phyloP scores from a whole-genome alignment of 2,113 vertebrate genomes.

The Ptyas mucosa region DNA sequence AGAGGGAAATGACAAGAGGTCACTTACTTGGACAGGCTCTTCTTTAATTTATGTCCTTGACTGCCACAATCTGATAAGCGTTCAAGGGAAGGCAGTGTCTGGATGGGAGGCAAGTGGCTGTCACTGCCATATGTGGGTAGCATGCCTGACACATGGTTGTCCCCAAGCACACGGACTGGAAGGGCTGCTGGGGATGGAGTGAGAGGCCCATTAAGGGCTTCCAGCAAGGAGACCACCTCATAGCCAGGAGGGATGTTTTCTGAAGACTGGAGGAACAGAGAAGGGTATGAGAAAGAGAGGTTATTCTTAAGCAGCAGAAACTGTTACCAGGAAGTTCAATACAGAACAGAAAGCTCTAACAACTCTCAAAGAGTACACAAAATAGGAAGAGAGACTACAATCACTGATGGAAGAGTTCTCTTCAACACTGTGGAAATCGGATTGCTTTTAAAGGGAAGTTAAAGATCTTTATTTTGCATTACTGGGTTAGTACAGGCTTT shows the following conservation, averaged over 20 bases:
- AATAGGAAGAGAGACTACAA: background rate
- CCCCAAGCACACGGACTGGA: constrained; percentile 75
- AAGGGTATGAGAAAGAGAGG: constrained; percentile 6
- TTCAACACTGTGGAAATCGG: background rate
- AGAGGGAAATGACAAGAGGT: background rate
- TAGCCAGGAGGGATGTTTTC: constrained; percentile 94
- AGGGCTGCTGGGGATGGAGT: constrained; percentile 76
- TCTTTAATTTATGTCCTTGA: constrained; percentile 84
- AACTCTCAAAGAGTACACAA: background rate
- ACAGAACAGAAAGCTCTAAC: background rate
- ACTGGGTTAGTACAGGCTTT: background rate
- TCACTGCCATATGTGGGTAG: constrained; percentile 82
- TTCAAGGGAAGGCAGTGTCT: constrained; percentile 81
- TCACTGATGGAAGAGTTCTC: background rate
- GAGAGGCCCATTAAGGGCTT: constrained; percentile 92
- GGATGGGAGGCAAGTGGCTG: constrained; percentile 72
- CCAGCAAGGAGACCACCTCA: constrained; percentile 92
- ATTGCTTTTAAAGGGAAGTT: background rate
- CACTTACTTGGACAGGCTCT: constrained; percentile 88
- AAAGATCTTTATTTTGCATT: background rate
- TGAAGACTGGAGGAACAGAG: constrained; percentile 74
- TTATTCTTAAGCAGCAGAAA: background rate
- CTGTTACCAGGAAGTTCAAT: background rate
- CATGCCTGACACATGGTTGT: constrained; percentile 72
- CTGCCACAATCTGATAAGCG: constrained; percentile 73